Base-by-base conservation (phyloP, 2,797 vertebrate genomes). In the Emydoidea blandingii region DNA sequence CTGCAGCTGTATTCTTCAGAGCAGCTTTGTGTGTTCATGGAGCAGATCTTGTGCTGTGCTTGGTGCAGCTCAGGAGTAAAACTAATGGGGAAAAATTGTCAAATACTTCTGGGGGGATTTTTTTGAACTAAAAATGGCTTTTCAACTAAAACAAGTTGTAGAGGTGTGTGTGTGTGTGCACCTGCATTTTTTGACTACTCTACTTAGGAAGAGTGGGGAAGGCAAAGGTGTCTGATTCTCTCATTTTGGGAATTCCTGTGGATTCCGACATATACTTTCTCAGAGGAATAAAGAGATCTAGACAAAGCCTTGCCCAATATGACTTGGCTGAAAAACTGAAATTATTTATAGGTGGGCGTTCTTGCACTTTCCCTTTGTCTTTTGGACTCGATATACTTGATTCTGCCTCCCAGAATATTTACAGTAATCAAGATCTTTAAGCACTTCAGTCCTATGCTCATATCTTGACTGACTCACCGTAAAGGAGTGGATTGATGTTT, bases 351-450 rank as follows among this genome's bases (percentile, higher is more conserved):
- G n/a, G 18, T 41, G 19, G n/a, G 53, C 2, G 2, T 72, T 57
- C 56, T 29, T 57, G 56, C 56, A 57, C 37, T 27, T 44, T 44
- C 72, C 21, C 41, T 27, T 74, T 44, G 11, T 9, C 31, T 95
- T 81, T 50, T n/a, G 29, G 15, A 34, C 8, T 3, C 15, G 19
- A 68, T 79, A 89, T 89, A 14, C 23, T 91, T 89, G 53, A 86
- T 96, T 91, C 68, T 93, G 11, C 37, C 88, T 91, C 11, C 79
- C 85, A 79, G 86, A 93, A 90, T 95, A 92, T 85, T 57, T 62
- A 76, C 68, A 79, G 15, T 16, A 14, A 23, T 8, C 6, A 52
- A 52, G 44, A 86, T 41, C 37, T 79, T 89, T 90, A 87, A 91
- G 81, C 81, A 90, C 31, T 81, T 81, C 79, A 81, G n/a, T 25